A percentile compares a stretch with the other conserved stretches of the same genome.
Conservation (phyloP, 2,888 invertebrate genomes). For the Apamea anceps region DNA sequence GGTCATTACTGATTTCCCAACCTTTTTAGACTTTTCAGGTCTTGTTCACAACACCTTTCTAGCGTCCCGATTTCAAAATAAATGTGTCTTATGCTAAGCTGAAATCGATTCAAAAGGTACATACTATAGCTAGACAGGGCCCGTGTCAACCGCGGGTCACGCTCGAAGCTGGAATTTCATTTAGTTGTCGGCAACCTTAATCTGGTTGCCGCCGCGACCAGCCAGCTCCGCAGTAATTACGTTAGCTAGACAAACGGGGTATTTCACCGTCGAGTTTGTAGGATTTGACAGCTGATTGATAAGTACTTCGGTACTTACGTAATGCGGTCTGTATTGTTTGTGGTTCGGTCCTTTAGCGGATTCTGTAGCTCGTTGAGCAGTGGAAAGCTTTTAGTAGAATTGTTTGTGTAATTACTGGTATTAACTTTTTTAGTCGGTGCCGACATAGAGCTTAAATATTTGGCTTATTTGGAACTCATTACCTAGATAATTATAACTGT, state of each 20-base stretch:
- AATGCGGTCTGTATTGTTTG: constrained; percentile 36
- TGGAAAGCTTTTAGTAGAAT: constrained; percentile 31
- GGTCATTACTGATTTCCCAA: neutral
- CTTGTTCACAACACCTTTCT: neutral
- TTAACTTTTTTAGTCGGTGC: constrained; percentile 5
- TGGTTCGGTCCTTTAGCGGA: constrained; percentile 6
- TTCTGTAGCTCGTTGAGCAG: constrained; percentile 4
- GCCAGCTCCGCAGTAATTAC: constrained; percentile 57
- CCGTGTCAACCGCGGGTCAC: constrained; percentile 64
- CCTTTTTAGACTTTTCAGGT: too few species aligned
- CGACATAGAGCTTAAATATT: neutral
- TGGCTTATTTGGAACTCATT: neutral
- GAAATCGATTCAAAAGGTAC: constrained; percentile 41
- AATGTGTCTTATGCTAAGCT: constrained; percentile 10
- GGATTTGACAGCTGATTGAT: constrained; percentile 67
- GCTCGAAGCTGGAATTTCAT: constrained; percentile 75
- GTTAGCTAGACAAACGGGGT: constrained; percentile 65
- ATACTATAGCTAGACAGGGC: constrained; percentile 31
- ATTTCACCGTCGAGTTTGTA: constrained; percentile 53
- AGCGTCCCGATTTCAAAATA: constrained; percentile 19
- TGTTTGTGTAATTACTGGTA: constrained; percentile 16
- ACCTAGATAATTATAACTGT: too few species aligned
- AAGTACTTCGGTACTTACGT: constrained; percentile 25
- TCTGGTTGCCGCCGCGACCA: constrained; percentile 63
- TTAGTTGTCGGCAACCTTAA: constrained; percentile 73